phyloP scores from a whole-genome alignment of 2,113 vertebrate species.

The Oncorhynchus masou region DNA sequence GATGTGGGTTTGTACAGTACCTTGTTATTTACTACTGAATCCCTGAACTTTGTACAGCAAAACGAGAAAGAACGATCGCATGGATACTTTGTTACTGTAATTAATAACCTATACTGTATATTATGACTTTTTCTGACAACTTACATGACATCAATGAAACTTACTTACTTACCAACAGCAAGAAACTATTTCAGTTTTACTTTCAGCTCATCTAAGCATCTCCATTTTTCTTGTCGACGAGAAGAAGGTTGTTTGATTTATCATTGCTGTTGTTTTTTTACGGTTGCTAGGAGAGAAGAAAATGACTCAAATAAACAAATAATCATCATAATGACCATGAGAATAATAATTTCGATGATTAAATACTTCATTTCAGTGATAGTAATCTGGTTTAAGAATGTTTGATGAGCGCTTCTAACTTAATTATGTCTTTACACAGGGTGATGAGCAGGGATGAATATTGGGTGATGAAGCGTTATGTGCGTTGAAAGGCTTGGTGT shows the following conservation, averaged over 20 bases:
- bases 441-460: slow-evolving; percentile 57
- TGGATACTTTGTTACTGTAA: slow-evolving; percentile 85
- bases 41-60: slow-evolving; percentile 81
- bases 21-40: slow-evolving; percentile 89
- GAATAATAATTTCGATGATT: slow-evolving; percentile 29
- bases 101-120: slow-evolving; percentile 90
- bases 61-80: slow-evolving; percentile 73
- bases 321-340: slow-evolving; percentile 29
- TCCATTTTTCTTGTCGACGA: slow-evolving; percentile 62
- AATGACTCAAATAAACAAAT: slow-evolving; percentile 50
- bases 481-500: slow-evolving; percentile 67
- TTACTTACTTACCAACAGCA: slow-evolving; percentile 55
- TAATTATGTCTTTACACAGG: slow-evolving; percentile 64
- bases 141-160: slow-evolving; percentile 49
- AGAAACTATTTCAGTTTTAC: slow-evolving; percentile 52
- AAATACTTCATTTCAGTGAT: slow-evolving; percentile 44
- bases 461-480: slow-evolving; percentile 66
- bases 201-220: slow-evolving; percentile 62
- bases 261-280: slow-evolving; percentile 69
- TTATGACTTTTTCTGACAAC: slow-evolving; percentile 76
- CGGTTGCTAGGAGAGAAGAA: slow-evolving; percentile 70
- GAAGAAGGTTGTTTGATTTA: slow-evolving; percentile 61
- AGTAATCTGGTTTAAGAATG: slow-evolving; percentile 55
- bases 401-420: slow-evolving; percentile 42
- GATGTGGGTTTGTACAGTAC: slow-evolving; percentile 74